Conservation (phyloP, 2,113 vertebrate genomes). For the Gobiocypris rarus region DNA sequence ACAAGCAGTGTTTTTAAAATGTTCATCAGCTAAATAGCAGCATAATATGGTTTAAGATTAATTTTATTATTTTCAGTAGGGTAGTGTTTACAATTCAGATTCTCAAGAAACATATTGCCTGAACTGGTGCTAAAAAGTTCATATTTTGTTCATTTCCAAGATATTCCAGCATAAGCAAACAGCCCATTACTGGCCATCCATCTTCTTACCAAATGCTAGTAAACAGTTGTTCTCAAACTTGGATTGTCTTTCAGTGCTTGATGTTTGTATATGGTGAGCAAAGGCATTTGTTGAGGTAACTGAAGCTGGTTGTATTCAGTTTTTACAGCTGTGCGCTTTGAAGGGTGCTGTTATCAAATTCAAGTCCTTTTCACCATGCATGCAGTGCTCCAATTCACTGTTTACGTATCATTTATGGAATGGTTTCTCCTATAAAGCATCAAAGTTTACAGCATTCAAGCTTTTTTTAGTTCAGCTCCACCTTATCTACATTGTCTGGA, state of each 20-base stretch:
- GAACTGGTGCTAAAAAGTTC: background rate
- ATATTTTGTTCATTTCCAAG: slow-evolving; percentile 7
- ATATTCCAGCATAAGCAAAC: slow-evolving; percentile 26
- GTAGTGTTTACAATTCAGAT: background rate
- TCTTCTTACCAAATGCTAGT: slow-evolving; percentile 34
- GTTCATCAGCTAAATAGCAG: too few species aligned
- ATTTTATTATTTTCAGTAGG: background rate
- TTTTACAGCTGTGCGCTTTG: slow-evolving; percentile 42
- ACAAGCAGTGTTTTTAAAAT: too few species aligned
- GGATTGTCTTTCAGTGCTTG: slow-evolving; percentile 36
- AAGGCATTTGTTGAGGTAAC: slow-evolving; percentile 40
- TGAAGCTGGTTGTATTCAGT: slow-evolving; percentile 12
- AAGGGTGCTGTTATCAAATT: slow-evolving; percentile 34
- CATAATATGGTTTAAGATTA: too few species aligned
- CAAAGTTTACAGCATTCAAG: background rate
- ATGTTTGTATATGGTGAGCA: slow-evolving; percentile 31
- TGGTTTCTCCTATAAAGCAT: slow-evolving; percentile 1
- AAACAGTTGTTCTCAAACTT: slow-evolving; percentile 37
- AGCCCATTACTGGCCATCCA: background rate
- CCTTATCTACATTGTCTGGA: slow-evolving; percentile 24
- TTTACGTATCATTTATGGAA: slow-evolving; percentile 34
- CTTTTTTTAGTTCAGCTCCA: background rate
- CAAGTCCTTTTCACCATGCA: background rate
- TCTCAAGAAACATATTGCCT: background rate
- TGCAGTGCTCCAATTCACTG: background rate